Evolutionary conservation across 2,113 vertebrate species (phyloP).

Genomic region (Penelope pileata): DNA sequence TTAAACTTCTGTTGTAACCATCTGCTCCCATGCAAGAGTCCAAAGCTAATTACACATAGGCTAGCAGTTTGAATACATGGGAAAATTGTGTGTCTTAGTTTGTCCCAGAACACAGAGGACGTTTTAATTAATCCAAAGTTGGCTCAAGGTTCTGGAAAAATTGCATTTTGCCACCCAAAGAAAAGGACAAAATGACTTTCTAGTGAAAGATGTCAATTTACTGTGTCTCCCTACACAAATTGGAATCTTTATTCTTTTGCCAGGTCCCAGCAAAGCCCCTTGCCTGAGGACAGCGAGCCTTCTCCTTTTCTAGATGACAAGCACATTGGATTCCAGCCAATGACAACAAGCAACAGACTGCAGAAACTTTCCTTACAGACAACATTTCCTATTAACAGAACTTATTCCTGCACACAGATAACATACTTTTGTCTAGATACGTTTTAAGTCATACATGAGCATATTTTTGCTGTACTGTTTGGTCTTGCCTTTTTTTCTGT

Average conservation of each 20-base stretch:
- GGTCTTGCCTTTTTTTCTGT: neutral
- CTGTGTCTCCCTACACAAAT: neutral
- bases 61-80: neutral
- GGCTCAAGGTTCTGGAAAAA: neutral
- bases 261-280: neutral
- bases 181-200: neutral
- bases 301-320: neutral
- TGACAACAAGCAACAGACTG: neutral
- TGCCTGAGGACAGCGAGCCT: neutral
- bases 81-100: neutral
- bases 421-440: too few relatives aligned
- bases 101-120: neutral
- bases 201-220: neutral
- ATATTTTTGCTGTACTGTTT: neutral
- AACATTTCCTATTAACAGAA: too few relatives aligned
- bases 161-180: neutral
- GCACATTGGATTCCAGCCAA: neutral
- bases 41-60: neutral
- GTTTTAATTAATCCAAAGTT: neutral
- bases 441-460: too few relatives aligned
- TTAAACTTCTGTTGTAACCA: neutral
- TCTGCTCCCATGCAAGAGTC: neutral
- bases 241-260: neutral
- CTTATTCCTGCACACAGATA: too few relatives aligned
- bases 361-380: neutral